Percentiles rank a stretch among this genome's conserved stretches.
phyloP scores from a whole-genome alignment of 2,113 vertebrate genomes.

The Origma solitaria region DNA sequence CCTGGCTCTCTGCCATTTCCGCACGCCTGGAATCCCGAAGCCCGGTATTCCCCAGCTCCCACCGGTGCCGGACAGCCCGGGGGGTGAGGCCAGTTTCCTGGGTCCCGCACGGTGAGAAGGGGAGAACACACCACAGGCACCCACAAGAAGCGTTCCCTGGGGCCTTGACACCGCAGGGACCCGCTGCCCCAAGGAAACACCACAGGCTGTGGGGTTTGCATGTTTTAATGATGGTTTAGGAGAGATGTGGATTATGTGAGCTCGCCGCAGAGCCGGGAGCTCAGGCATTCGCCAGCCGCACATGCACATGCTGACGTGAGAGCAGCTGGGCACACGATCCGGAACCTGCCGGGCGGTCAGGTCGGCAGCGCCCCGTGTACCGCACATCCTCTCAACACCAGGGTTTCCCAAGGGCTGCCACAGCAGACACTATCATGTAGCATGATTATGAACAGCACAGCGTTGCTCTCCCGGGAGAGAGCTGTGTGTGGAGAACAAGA shows the following conservation, averaged over 20 bases:
- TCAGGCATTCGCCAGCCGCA: not conserved
- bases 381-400: not conserved
- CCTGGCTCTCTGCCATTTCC: rapidly evolving
- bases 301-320: not conserved
- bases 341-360: not conserved
- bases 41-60: not conserved
- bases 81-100: not conserved
- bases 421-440: not conserved
- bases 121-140: rapidly evolving
- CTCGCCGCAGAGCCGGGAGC: not conserved
- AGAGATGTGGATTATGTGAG: not conserved
- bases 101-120: rapidly evolving
- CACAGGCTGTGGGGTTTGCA: not conserved
- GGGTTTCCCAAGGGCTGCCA: not conserved
- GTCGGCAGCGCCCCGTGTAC: rapidly evolving
- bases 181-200: not conserved
- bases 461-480: not conserved
- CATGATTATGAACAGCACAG: not conserved
- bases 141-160: not conserved
- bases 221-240: slow-evolving; percentile 37
- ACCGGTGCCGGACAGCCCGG: not conserved
- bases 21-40: no score
- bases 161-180: rapidly evolving
- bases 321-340: not conserved
- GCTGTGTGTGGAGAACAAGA: not conserved